Percentiles rank a stretch among this genome's conserved stretches.
These are phyloP conservation scores for Drosophila mulleri DNA, from an alignment of 2,888 invertebrate genomes.

Conservation along the genomic window DNA sequence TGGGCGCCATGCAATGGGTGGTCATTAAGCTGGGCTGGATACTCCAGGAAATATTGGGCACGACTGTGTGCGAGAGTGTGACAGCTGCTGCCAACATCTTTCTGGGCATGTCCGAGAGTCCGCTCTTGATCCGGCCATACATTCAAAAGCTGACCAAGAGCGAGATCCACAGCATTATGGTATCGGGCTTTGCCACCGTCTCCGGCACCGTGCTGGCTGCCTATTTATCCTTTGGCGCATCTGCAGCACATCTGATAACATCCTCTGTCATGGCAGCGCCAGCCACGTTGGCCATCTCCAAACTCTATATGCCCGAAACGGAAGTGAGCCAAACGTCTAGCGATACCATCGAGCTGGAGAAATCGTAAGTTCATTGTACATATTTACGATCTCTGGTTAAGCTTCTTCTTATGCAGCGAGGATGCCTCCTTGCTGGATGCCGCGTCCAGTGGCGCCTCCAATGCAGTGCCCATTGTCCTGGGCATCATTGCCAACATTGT, in stretches of 20 bases:
- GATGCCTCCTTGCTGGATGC: constrained; percentile 95
- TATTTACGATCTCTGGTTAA: background rate
- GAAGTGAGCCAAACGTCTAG: constrained; percentile 91
- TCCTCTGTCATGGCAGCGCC: constrained; percentile 99
- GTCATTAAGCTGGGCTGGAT: constrained; percentile 92
- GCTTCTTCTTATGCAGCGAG: constrained; percentile 86
- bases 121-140: constrained; percentile 95
- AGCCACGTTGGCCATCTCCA: constrained; percentile 94
- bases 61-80: constrained; percentile 97
- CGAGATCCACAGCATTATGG: constrained; percentile 97
- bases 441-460: constrained; percentile 94
- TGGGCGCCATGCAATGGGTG: constrained; percentile 94
- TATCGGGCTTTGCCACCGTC: constrained; percentile 97
- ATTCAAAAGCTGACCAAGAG: constrained; percentile 92
- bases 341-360: constrained; percentile 90
- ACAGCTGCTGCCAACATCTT: constrained; percentile 97
- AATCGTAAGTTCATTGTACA: constrained; percentile 87
- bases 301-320: constrained; percentile 96
- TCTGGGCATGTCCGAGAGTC: constrained; percentile 96
- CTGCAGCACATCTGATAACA: constrained; percentile 94
- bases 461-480: constrained; percentile 92
- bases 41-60: constrained; percentile 90
- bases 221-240: constrained; percentile 95
- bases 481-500: constrained; percentile 96
- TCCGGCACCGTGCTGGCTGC: constrained; percentile 97